Percentiles rank a stretch among this genome's conserved stretches.
Evolutionary conservation across 2,888 invertebrate genomes (phyloP).

Genomic region (Drosophila siamana): DNA sequence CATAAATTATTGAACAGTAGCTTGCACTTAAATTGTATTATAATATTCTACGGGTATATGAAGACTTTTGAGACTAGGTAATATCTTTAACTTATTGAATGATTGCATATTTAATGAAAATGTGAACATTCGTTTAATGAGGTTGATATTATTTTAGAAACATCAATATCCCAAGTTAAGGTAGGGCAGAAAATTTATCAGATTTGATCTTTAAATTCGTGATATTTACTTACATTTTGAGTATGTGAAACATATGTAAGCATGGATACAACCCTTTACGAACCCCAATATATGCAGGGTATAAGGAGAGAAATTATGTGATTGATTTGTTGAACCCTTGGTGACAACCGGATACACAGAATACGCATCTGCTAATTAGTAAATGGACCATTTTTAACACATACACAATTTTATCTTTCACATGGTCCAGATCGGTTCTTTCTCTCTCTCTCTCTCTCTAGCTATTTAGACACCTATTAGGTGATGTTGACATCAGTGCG

Average conservation of each 20-base stretch:
- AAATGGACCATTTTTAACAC: slow-evolving; percentile 11
- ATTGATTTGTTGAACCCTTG: slow-evolving; percentile 1
- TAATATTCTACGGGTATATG: not conserved
- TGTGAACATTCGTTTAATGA: not conserved
- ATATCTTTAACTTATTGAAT: not conserved
- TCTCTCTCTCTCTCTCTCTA: not conserved
- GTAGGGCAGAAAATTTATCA: not conserved
- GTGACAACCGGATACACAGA: slow-evolving; percentile 8
- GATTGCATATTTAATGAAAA: not conserved
- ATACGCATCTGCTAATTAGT: slow-evolving; percentile 22
- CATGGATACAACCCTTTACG: not conserved
- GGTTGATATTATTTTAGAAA: not conserved
- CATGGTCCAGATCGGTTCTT: slow-evolving; percentile 15
- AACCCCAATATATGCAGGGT: not conserved
- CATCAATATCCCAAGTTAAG: not conserved
- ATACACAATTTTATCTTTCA: not conserved
- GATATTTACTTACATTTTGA: not conserved
- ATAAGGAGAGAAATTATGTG: not conserved
- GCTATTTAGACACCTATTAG: not conserved
- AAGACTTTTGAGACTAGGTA: not conserved
- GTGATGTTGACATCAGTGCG: slow-evolving; percentile 12
- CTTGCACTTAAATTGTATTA: not conserved
- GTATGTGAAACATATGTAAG: not conserved
- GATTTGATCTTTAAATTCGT: not conserved
- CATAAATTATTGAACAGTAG: slow-evolving; percentile 38